phyloP scores from a whole-genome alignment of 1,140 invertebrate species.

The Atopsyche davidsoni region DNA sequence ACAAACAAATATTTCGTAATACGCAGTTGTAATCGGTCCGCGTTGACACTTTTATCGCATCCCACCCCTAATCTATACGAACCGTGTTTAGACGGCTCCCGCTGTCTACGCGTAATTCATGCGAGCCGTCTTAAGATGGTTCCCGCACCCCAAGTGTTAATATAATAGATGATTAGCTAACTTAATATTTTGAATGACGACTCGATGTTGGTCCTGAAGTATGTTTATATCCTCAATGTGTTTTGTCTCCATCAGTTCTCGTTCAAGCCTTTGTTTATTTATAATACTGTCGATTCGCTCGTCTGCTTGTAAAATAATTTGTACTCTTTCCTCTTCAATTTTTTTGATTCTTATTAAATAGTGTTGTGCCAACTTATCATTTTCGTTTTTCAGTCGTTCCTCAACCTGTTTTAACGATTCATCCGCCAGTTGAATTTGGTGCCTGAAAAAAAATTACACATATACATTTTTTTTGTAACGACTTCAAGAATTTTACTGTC shows the following conservation, averaged over 20 bases:
- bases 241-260: constrained; percentile 39
- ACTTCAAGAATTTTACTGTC: constrained; percentile 8
- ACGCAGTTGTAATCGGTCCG: too few relatives aligned
- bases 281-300: constrained; percentile 35
- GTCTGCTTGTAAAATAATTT: constrained; percentile 38
- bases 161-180: constrained; percentile 26
- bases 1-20: too few relatives aligned
- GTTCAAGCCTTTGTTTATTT: constrained; percentile 38
- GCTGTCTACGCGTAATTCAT: too few relatives aligned
- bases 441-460: constrained; percentile 31
- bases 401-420: constrained; percentile 40
- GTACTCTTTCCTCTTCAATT: constrained; percentile 41
- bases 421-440: constrained; percentile 42
- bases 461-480: too few relatives aligned
- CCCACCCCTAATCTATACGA: too few relatives aligned
- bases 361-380: constrained; percentile 40
- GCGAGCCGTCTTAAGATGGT: too few relatives aligned
- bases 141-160: too few relatives aligned
- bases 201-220: constrained; percentile 42
- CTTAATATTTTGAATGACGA: constrained; percentile 46
- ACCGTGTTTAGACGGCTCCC: too few relatives aligned
- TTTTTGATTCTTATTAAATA: constrained; percentile 42
- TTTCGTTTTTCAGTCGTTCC: constrained; percentile 45
- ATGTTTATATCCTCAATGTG: constrained; percentile 42
- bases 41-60: too few relatives aligned